A percentile compares a stretch with the other conserved stretches of the same genome.
phyloP scores from a whole-genome alignment of 2,888 invertebrate species.

The Lycocerus yunnanus region DNA sequence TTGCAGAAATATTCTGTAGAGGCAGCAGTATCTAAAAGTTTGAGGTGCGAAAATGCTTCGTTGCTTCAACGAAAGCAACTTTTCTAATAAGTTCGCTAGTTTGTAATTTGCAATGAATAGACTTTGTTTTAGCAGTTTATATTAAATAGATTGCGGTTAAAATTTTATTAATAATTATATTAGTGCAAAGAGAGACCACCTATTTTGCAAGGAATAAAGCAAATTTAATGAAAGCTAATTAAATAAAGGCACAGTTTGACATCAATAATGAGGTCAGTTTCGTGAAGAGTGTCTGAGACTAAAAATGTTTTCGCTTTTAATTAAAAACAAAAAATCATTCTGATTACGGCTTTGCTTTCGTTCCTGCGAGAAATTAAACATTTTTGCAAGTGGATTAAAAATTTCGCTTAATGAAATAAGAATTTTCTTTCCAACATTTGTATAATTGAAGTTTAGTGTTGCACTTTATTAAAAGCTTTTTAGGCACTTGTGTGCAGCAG shows the following conservation, averaged over 20 bases:
- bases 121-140: not conserved
- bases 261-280: not conserved
- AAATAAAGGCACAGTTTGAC: not conserved
- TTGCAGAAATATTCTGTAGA: not conserved
- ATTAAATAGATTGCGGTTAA: not conserved
- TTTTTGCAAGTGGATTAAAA: not conserved
- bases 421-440: not conserved
- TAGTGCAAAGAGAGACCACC: not conserved
- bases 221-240: not conserved
- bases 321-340: not conserved
- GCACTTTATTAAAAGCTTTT: slow-evolving; percentile 1
- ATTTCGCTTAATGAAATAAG: not conserved
- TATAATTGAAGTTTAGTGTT: slow-evolving; percentile 1
- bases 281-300: not conserved
- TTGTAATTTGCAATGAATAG: not conserved
- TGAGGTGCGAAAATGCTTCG: not conserved
- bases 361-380: not conserved
- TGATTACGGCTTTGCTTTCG: not conserved
- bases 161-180: not conserved
- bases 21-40: not conserved
- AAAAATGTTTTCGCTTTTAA: not conserved
- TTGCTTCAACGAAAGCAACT: not conserved
- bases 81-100: not conserved
- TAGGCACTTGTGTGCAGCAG: not conserved
- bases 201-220: not conserved